Evolutionary conservation across 2,888 invertebrate genomes (phyloP).

Genomic region (Aspidapion aeneum): DNA sequence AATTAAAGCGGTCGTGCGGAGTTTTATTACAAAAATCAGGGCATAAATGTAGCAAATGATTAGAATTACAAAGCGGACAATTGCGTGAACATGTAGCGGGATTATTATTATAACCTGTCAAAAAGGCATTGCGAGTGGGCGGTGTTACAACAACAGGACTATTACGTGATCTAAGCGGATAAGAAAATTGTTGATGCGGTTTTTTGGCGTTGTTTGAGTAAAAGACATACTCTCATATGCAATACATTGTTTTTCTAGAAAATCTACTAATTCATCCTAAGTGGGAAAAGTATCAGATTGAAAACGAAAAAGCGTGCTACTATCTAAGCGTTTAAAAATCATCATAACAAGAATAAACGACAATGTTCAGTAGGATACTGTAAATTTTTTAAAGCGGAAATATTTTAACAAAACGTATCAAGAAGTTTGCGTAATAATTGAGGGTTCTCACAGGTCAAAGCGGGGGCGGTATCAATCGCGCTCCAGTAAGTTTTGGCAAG

Average conservation of each 20-base stretch:
- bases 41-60: neutral
- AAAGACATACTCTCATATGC: neutral
- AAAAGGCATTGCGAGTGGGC: neutral
- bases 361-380: neutral
- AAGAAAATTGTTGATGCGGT: no score
- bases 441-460: no score
- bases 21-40: neutral
- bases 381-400: neutral
- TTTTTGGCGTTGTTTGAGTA: neutral
- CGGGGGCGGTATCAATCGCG: no score
- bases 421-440: neutral
- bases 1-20: neutral
- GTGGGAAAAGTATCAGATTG: neutral
- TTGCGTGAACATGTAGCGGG: neutral
- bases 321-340: neutral
- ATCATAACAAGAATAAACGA: neutral
- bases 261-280: neutral
- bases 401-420: neutral
- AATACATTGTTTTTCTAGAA: neutral
- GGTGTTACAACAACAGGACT: neutral
- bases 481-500: neutral
- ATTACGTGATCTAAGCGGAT: neutral
- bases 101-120: neutral
- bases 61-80: neutral
- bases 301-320: neutral